A percentile compares a stretch with the other conserved stretches of the same genome.
These are phyloP conservation scores for Copidosoma aretas DNA, from an alignment of 2,888 invertebrate genomes.

Conservation along the genomic window DNA sequence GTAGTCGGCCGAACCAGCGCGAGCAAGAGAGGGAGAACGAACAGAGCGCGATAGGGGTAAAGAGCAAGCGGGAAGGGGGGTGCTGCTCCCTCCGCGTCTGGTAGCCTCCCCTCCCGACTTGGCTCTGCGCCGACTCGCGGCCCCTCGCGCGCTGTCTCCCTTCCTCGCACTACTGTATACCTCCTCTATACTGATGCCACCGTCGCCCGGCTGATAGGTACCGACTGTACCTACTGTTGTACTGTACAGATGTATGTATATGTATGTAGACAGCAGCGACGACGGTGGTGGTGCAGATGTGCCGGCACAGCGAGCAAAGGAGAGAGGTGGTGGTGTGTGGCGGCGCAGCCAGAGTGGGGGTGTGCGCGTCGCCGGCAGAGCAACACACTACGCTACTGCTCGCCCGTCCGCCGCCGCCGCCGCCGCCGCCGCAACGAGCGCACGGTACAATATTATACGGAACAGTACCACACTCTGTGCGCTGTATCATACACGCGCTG, in stretches of 20 bases:
- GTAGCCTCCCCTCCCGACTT: constrained; percentile 23
- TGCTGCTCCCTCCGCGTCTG: constrained; percentile 47
- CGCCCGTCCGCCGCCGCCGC: background rate
- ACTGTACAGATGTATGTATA: too few species aligned
- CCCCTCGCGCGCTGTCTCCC: constrained; percentile 22
- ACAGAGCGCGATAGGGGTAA: constrained; percentile 5
- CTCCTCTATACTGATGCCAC: constrained; percentile 22
- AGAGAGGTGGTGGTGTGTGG: too few species aligned
- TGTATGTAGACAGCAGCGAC: constrained; percentile 7
- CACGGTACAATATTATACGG: too few species aligned
- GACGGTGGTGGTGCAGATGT: constrained; percentile 9
- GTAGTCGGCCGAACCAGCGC: constrained; percentile 43
- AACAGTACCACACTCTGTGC: too few species aligned
- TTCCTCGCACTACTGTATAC: constrained; percentile 29
- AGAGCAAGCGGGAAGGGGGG: constrained; percentile 36
- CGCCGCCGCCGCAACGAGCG: background rate
- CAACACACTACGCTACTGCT: constrained; percentile 57
- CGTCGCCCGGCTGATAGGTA: background rate
- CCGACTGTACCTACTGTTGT: too few species aligned
- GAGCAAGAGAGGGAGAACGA: constrained; percentile 30
- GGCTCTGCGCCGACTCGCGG: background rate
- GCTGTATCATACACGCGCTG: too few species aligned
- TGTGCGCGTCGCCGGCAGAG: constrained; percentile 39
- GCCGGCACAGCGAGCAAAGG: too few species aligned
- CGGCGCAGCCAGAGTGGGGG: constrained; percentile 15